A percentile compares a stretch with the other conserved stretches of the same genome.
Evolutionary conservation across 2,113 vertebrate genomes (phyloP).

Genomic region (Myodes glareolus): DNA sequence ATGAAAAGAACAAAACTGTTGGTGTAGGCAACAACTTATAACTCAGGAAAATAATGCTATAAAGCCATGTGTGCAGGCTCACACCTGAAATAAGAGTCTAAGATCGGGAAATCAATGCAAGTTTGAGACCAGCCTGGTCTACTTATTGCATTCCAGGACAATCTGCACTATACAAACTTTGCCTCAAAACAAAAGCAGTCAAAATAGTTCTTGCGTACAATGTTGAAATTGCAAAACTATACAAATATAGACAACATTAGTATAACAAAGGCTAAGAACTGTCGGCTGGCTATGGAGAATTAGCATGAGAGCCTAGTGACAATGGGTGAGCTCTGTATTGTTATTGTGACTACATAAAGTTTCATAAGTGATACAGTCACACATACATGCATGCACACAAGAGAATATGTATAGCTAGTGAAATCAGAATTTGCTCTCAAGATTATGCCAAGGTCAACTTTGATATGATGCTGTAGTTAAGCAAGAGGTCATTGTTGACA

Average conservation of each 20-base stretch:
- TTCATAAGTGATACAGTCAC: background rate
- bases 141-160: background rate
- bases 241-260: background rate
- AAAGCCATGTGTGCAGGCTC: background rate
- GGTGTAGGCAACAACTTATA: background rate
- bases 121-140: background rate
- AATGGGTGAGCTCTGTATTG: background rate
- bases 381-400: background rate
- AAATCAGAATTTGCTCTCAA: constrained; percentile 18
- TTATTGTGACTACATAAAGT: background rate
- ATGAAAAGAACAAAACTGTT: constrained; percentile 19
- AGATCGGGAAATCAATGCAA: too few species aligned
- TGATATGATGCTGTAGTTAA: background rate
- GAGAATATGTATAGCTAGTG: background rate
- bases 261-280: background rate
- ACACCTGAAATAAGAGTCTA: background rate
- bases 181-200: background rate
- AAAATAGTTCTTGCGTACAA: background rate
- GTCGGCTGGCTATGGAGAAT: background rate
- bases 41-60: background rate
- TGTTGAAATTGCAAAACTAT: constrained; percentile 34
- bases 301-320: background rate
- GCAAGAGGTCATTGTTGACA: background rate
- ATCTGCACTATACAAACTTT: background rate
- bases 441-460: background rate